phyloP scores from a whole-genome alignment of 2,797 vertebrate genomes.

The Crenichthys baileyi region DNA sequence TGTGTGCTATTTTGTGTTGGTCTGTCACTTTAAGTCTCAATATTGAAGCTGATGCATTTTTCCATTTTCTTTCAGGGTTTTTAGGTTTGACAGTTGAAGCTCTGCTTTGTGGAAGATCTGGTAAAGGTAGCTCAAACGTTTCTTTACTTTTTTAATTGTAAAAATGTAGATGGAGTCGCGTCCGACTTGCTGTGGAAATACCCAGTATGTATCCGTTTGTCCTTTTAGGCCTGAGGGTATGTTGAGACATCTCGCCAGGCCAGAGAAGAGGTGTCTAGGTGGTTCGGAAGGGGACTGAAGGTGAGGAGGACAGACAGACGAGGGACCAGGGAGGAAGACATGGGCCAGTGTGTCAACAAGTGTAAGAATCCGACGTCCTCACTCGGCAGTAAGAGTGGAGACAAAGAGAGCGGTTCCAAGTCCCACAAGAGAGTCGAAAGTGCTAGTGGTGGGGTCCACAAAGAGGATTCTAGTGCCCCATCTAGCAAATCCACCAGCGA shows the following conservation, averaged over 20 bases:
- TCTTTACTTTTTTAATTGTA: constrained; percentile 4
- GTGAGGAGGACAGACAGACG: constrained; percentile 65
- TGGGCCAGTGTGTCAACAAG: constrained; percentile 99
- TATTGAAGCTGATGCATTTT: constrained; percentile 10
- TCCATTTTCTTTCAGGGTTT: constrained; percentile 34
- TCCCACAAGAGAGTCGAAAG: constrained; percentile 87
- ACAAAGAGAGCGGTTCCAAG: constrained; percentile 91
- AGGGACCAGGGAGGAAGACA: constrained; percentile 80
- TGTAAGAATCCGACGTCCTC: constrained; percentile 99
- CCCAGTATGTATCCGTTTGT: constrained; percentile 21
- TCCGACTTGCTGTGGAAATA: background rate
- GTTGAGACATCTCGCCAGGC: constrained; percentile 85
- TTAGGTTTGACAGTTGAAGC: constrained; percentile 34
- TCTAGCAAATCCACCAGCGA: constrained; percentile 88
- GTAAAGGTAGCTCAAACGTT: constrained; percentile 44
- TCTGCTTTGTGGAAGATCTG: constrained; percentile 48
- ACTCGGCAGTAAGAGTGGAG: constrained; percentile 98
- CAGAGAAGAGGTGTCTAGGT: constrained; percentile 83
- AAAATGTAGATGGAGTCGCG: background rate
- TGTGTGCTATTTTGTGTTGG: too few species aligned
- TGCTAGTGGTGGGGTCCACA: constrained; percentile 80
- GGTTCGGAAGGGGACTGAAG: constrained; percentile 84
- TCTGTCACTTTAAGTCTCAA: too few species aligned
- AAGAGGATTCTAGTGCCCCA: constrained; percentile 85
- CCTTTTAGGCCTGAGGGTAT: constrained; percentile 84